These are phyloP conservation scores for Phymatocera aterrima DNA, from an alignment of 2,888 invertebrate genomes.

Conservation along the genomic window DNA sequence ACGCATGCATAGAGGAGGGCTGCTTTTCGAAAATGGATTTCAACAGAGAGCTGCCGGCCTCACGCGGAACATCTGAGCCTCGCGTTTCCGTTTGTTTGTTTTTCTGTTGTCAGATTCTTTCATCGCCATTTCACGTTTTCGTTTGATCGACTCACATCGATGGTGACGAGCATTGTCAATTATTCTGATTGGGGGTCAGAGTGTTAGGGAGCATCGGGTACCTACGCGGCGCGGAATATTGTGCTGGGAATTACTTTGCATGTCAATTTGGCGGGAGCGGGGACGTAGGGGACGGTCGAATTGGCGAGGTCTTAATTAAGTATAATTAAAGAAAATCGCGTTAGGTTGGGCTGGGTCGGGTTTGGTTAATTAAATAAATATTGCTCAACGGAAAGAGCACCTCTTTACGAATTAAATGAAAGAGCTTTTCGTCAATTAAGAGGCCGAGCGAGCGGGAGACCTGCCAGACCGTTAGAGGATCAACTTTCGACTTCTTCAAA, in stretches of 20 bases:
- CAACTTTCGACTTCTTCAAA: conserved; percentile 40
- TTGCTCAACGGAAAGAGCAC: not conserved
- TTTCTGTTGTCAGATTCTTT: not conserved
- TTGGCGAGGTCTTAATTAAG: not conserved
- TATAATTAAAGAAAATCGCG: conserved; percentile 10
- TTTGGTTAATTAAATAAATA: conserved; percentile 24
- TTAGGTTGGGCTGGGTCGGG: too few species aligned
- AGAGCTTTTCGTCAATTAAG: conserved; percentile 16
- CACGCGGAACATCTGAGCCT: too few species aligned
- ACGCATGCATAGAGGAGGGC: conserved; percentile 7
- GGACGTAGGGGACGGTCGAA: not conserved
- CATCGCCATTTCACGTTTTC: not conserved
- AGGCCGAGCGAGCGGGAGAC: not conserved
- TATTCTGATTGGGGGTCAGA: too few species aligned
- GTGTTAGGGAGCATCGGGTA: too few species aligned
- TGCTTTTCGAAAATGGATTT: not conserved
- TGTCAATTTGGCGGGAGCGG: not conserved
- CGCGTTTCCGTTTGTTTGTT: too few species aligned
- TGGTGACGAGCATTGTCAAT: too few species aligned
- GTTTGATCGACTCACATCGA: too few species aligned
- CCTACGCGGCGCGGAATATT: too few species aligned
- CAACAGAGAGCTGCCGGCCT: too few species aligned
- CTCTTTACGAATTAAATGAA: not conserved
- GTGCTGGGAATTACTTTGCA: not conserved
- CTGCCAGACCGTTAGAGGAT: conserved; percentile 13